Evolutionary conservation across 2,888 invertebrate species (phyloP).

Genomic region (Dichetophora obliterata): DNA sequence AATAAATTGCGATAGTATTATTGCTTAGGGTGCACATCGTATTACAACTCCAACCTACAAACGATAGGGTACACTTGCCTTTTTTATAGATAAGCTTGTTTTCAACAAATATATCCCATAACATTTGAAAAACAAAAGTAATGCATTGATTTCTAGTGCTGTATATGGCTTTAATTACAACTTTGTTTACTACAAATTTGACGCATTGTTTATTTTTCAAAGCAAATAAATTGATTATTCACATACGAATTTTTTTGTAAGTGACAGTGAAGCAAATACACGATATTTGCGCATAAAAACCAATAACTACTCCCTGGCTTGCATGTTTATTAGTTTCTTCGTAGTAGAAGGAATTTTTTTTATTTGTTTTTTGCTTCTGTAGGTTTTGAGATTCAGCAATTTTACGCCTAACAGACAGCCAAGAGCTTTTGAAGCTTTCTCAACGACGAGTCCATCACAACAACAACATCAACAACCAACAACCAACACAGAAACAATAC

Average conservation of each 20-base stretch:
- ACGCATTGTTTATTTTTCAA: not conserved
- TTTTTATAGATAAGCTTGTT: no score
- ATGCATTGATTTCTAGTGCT: not conserved
- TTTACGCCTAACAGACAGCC: not conserved
- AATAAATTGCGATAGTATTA: no score
- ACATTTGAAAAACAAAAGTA: not conserved
- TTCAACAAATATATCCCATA: not conserved
- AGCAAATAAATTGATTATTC: not conserved
- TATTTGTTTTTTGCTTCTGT: not conserved
- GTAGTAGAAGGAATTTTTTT: no score
- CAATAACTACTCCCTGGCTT: no score
- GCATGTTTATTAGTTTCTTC: no score
- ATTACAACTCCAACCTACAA: no score
- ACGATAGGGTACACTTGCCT: no score
- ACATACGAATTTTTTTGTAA: no score
- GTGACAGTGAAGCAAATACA: not conserved
- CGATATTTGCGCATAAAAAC: no score
- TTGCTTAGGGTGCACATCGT: no score
- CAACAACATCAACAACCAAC: no score
- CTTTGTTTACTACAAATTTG: not conserved
- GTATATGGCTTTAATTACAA: not conserved
- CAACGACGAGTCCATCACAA: not conserved
- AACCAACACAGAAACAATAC: not conserved
- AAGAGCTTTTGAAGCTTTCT: slow-evolving; percentile 10
- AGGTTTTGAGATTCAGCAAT: not conserved